A percentile compares a stretch with the other conserved stretches of the same genome.
Evolutionary conservation across 2,888 invertebrate species (phyloP).

Genomic region (Pseudanteris insignis): DNA sequence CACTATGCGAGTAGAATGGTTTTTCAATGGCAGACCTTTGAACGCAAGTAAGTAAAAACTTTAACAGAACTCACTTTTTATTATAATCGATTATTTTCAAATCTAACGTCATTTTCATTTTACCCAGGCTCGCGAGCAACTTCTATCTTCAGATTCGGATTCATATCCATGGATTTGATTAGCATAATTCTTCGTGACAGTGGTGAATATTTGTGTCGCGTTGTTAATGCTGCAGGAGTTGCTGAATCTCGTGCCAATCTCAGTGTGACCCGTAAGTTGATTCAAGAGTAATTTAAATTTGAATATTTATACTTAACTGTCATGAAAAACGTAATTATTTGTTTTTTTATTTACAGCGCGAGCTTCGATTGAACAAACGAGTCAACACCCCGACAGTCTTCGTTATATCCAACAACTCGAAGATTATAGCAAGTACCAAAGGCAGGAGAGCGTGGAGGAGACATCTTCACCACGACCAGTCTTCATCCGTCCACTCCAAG

Average conservation of each 20-base stretch:
- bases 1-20: conserved; percentile 96
- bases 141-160: conserved; percentile 96
- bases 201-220: conserved; percentile 91
- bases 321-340: too few species aligned
- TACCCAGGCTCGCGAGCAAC: conserved; percentile 93
- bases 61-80: too few species aligned
- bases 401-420: conserved; percentile 91
- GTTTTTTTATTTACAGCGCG: conserved; percentile 73
- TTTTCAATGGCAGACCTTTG: conserved; percentile 88
- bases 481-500: conserved; percentile 87
- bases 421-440: conserved; percentile 87
- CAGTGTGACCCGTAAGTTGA: conserved; percentile 75
- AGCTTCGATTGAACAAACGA: conserved; percentile 84
- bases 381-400: conserved; percentile 91
- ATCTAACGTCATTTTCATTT: conserved; percentile 34
- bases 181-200: conserved; percentile 86
- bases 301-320: neutral
- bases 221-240: conserved; percentile 85
- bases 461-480: conserved; percentile 81
- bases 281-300: conserved; percentile 9
- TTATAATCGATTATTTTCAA: too few species aligned
- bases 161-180: conserved; percentile 85
- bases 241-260: conserved; percentile 86
- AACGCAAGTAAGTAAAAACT: conserved; percentile 85
- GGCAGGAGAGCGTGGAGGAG: conserved; percentile 86